Conservation (phyloP, 1,140 invertebrate genomes). For the Lerema accius region DNA sequence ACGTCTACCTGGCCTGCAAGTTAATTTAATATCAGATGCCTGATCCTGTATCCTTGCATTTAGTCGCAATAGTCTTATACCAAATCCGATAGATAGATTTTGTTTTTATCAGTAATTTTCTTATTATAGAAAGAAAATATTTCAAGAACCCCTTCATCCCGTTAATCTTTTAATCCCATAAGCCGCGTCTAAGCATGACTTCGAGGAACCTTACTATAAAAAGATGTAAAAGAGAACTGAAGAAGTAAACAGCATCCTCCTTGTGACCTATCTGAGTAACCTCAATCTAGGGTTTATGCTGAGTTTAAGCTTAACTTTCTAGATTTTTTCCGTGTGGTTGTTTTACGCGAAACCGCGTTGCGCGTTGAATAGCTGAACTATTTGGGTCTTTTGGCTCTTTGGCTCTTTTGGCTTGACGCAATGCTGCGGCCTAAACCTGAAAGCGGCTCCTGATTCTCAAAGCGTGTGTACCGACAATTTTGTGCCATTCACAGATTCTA, state of each 20-base stretch:
- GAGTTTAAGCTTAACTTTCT: conserved; percentile 16
- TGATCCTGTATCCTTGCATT: too few species aligned
- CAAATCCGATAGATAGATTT: too few species aligned
- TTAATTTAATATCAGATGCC: too few species aligned
- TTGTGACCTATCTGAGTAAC: conserved; percentile 2
- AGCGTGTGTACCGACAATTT: conserved; percentile 18
- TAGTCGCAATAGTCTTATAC: too few species aligned
- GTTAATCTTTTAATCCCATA: too few species aligned
- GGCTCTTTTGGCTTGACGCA: conserved; percentile 6
- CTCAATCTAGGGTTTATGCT: conserved; percentile 2
- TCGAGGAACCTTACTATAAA: too few species aligned
- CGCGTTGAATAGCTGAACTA: conserved; percentile 20
- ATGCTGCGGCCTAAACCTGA: conserved; percentile 13
- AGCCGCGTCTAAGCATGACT: too few species aligned
- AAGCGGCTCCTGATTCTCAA: conserved; percentile 22
- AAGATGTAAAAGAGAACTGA: neutral
- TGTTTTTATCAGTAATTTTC: too few species aligned
- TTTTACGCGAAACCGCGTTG: conserved; percentile 15
- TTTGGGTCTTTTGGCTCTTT: conserved; percentile 15
- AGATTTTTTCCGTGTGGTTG: conserved; percentile 14
- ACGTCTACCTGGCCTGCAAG: too few species aligned
- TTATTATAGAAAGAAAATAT: too few species aligned
- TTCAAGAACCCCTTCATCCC: too few species aligned
- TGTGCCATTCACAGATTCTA: conserved; percentile 14
- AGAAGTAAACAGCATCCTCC: neutral